Conservation (phyloP, 2,113 vertebrate species). For the Mustela lutreola region DNA sequence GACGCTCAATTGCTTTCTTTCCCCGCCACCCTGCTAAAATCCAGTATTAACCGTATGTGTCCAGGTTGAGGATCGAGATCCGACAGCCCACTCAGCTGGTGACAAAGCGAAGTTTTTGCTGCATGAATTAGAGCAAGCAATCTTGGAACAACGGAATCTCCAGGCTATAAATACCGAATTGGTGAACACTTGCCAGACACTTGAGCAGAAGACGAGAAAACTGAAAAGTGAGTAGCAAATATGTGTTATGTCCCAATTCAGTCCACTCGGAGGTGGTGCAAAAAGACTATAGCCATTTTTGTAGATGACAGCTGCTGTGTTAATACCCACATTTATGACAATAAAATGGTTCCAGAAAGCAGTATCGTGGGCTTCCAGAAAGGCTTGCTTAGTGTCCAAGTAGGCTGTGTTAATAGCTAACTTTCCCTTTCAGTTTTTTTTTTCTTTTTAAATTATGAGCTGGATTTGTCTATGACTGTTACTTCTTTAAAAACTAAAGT, state of each 20-base stretch:
- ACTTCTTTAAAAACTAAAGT: conserved; percentile 48
- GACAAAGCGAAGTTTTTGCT: conserved; percentile 69
- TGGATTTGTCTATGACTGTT: neutral
- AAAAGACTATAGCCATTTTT: neutral
- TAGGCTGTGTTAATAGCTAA: neutral
- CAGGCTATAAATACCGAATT: conserved; percentile 73
- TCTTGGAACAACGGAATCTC: conserved; percentile 79
- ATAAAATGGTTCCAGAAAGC: neutral
- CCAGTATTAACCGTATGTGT: conserved; percentile 33
- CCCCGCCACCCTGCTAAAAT: neutral
- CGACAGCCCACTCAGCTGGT: conserved; percentile 60
- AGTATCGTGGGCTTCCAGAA: neutral
- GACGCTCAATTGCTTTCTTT: conserved; percentile 26
- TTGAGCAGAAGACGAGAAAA: conserved; percentile 78
- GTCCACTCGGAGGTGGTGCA: neutral
- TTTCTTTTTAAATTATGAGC: neutral
- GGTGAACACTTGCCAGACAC: conserved; percentile 67
- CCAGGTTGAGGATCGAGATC: conserved; percentile 78
- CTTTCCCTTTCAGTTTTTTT: neutral
- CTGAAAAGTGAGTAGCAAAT: conserved; percentile 86
- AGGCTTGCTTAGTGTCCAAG: neutral
- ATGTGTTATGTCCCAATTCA: neutral
- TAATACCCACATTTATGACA: neutral
- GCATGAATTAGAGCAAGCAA: conserved; percentile 83
- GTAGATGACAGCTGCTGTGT: neutral